Conservation (phyloP, 2,113 vertebrate genomes). For the Microtus oregoni region DNA sequence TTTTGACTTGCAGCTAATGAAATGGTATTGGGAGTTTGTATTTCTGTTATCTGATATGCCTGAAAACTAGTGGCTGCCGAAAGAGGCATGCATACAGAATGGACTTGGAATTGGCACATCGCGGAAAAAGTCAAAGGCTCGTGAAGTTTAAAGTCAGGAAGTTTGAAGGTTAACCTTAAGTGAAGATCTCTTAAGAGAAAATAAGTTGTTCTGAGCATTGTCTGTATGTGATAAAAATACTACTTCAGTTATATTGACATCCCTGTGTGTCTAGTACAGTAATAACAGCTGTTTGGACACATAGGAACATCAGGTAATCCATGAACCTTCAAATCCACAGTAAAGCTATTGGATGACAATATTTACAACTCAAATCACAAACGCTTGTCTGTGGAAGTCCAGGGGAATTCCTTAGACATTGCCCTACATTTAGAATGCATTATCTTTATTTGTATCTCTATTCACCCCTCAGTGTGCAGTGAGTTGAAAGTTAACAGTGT, state of each 20-base stretch:
- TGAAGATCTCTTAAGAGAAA: neutral
- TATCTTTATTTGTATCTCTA: neutral
- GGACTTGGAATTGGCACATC: neutral
- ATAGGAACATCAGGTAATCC: neutral
- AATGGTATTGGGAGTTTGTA: neutral
- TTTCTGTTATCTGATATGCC: neutral
- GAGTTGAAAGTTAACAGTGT: neutral
- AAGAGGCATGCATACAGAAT: neutral
- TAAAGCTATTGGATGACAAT: neutral
- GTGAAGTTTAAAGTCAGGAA: neutral
- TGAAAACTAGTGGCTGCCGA: neutral
- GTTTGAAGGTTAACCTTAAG: constrained; percentile 22
- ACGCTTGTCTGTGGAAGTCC: neutral
- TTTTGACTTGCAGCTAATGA: neutral
- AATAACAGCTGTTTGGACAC: neutral
- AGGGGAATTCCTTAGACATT: neutral
- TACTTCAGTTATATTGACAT: neutral
- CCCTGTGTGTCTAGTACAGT: too few species aligned
- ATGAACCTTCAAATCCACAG: neutral
- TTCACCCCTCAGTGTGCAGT: constrained; percentile 34
- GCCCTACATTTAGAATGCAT: neutral
- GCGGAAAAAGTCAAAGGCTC: constrained; percentile 22
- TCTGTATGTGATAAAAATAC: neutral
- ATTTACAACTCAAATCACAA: neutral
- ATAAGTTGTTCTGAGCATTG: neutral